Percentiles rank a stretch among this genome's conserved stretches.
phyloP scores from a whole-genome alignment of 2,888 invertebrate species.

The Drosophila kambysellisi region DNA sequence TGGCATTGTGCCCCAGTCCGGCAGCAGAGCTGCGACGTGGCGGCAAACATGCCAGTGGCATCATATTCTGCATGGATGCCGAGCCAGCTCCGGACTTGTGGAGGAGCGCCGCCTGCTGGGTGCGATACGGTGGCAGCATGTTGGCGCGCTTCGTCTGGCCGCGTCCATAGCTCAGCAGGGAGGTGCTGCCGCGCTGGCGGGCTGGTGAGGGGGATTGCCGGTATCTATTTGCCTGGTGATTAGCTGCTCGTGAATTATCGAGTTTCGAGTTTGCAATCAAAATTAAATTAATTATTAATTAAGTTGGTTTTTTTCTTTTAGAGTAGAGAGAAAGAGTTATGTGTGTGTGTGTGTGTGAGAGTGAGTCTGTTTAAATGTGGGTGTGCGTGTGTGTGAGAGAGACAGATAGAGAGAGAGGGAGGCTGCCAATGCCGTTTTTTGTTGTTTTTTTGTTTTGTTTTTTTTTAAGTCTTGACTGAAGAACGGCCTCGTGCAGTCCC shows the following conservation, averaged over 20 bases:
- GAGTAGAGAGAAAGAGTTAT: conserved; percentile 28
- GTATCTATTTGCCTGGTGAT: conserved; percentile 87
- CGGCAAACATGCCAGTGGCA: conserved; percentile 75
- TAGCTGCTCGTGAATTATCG: conserved; percentile 81
- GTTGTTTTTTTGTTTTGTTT: neutral
- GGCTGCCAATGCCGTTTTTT: conserved; percentile 9
- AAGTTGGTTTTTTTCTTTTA: conserved; percentile 31
- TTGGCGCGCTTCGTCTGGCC: conserved; percentile 75
- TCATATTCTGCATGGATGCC: conserved; percentile 81
- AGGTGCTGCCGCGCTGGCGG: conserved; percentile 86
- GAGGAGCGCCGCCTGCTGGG: conserved; percentile 74
- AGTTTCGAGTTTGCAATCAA: conserved; percentile 82
- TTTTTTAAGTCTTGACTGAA: conserved; percentile 12
- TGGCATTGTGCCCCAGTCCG: conserved; percentile 65
- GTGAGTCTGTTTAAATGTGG: conserved; percentile 4
- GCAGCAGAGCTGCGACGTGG: conserved; percentile 83
- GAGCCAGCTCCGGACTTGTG: conserved; percentile 64
- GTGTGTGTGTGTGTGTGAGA: conserved; percentile 14
- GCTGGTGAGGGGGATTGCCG: conserved; percentile 89
- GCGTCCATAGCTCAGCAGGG: conserved; percentile 70
- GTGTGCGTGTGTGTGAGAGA: conserved; percentile 7
- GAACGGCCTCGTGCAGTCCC: conserved; percentile 11
- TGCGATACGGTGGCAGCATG: conserved; percentile 83
- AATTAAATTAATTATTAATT: conserved; percentile 82
- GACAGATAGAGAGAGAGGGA: conserved; percentile 14